These are phyloP conservation scores for Dipodomys spectabilis DNA, from an alignment of 2,113 vertebrate species.

Conservation along the genomic window DNA sequence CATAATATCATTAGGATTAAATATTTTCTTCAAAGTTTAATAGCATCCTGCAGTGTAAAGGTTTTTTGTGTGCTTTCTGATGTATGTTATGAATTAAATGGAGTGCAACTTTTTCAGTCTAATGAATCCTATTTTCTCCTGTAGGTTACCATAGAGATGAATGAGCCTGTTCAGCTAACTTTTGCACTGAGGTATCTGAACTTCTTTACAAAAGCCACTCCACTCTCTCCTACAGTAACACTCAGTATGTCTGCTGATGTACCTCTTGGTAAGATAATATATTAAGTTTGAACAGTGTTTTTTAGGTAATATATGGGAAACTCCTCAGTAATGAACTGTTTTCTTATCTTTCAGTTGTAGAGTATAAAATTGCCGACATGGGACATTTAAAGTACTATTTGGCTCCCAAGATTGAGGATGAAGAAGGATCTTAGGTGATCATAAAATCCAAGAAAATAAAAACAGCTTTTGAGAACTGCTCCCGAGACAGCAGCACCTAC, in stretches of 20 bases:
- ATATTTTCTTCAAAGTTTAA: not conserved
- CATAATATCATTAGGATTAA: not conserved
- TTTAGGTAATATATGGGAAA: not conserved
- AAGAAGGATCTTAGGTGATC: constrained; percentile 92
- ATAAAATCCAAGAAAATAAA: constrained; percentile 39
- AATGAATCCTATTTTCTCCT: not conserved
- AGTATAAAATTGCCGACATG: constrained; percentile 99
- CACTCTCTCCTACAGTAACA: constrained; percentile 95
- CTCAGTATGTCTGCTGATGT: constrained; percentile 99
- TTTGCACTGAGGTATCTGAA: constrained; percentile 98
- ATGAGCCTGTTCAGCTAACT: constrained; percentile 96
- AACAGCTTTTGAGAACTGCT: constrained; percentile 12
- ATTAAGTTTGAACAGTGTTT: not conserved
- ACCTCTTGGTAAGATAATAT: constrained; percentile 92
- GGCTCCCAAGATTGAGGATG: constrained; percentile 98
- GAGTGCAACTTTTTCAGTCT: not conserved
- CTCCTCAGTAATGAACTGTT: not conserved
- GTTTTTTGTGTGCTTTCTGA: not conserved
- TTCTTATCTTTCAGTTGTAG: constrained; percentile 91
- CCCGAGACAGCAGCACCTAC: constrained; percentile 16
- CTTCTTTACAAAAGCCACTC: constrained; percentile 99
- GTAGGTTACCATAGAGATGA: constrained; percentile 98
- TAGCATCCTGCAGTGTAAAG: not conserved
- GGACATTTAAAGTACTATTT: constrained; percentile 98
- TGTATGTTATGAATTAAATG: not conserved